phyloP scores from a whole-genome alignment of 2,888 invertebrate species.

The Anthophora plumipes region DNA sequence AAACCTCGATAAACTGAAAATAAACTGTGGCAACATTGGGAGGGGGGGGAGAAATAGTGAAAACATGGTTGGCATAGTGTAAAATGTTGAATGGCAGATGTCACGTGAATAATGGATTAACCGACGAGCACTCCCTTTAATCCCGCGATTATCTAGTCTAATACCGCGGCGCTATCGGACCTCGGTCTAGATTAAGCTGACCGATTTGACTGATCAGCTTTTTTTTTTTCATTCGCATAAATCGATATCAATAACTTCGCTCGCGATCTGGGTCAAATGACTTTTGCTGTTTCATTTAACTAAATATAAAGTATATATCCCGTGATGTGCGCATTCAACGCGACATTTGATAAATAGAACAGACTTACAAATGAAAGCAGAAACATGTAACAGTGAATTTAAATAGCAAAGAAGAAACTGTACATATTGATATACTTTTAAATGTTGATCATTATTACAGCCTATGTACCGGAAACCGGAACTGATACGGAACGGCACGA shows the following conservation, averaged over 20 bases:
- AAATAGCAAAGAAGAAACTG: constrained; percentile 15
- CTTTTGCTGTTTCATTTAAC: constrained; percentile 45
- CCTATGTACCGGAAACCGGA: constrained; percentile 64
- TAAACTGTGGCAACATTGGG: not conserved
- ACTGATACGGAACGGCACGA: constrained; percentile 53
- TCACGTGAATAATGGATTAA: constrained; percentile 65
- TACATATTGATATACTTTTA: not conserved
- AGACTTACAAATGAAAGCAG: constrained; percentile 32
- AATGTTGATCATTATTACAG: constrained; percentile 28
- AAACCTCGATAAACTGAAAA: not conserved
- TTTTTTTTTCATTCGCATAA: constrained; percentile 47
- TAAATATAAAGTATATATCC: constrained; percentile 24
- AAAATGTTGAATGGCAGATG: constrained; percentile 54
- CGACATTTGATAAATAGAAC: constrained; percentile 41
- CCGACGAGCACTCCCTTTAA: constrained; percentile 62
- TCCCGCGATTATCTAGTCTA: constrained; percentile 73
- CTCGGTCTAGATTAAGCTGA: constrained; percentile 54
- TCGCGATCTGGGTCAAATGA: constrained; percentile 44
- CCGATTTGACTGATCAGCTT: constrained; percentile 46
- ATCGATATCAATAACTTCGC: constrained; percentile 44
- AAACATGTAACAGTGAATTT: constrained; percentile 14
- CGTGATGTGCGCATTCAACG: constrained; percentile 23
- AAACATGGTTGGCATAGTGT: constrained; percentile 14
- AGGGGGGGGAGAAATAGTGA: constrained; percentile 13
- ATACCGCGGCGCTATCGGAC: constrained; percentile 64